Base-by-base conservation (phyloP, 2,113 vertebrate species). In the Crotophaga sulcirostris region DNA sequence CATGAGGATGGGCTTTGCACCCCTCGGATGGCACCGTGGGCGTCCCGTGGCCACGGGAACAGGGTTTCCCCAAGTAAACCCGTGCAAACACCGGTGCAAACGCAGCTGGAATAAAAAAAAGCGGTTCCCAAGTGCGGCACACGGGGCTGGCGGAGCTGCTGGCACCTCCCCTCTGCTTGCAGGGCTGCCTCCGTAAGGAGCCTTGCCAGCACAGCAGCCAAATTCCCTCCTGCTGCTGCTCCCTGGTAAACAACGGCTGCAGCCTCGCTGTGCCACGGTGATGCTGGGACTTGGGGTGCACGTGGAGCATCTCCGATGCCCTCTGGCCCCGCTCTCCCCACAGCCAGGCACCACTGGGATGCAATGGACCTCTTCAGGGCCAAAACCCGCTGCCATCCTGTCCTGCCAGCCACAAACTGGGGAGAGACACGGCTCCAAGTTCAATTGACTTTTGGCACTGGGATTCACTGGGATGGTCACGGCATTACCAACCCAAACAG, bases 91-190 rank as follows among this genome's bases (percentile, higher is more conserved):
- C 58, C 18, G 40, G 91, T 63, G 82, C 58, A 78, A 96, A 93
- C 73, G 84, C 90, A 91, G 95, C 81, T 87, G 93, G 76, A 12
- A 29, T 25, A 49, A 72, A 91, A 47, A 75, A 67, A 85, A 85
- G 64, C 26, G 4, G 74, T 45, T 93, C 91, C 93, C 91, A 96
- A 89, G 83, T 88, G 88, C 83, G 16, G 89, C 95, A 94, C 95
- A 49, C 13, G 81, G 93, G 89, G 87, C 87, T 96, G 95, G 77
- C 81, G 4, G 84, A 94, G 93, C 84, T 4, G 23, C 90, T 94
- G 96, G 96, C 95, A 79, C 94, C 94, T 92, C 89, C 96, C 95
- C 77, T 96, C 84, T 3, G 18, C 76, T 96, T 96, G 96, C 96
- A 85, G 92, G 92, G 95, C 94, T 93, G 96, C 10, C 86, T 95